A percentile compares a stretch with the other conserved stretches of the same genome.
These are phyloP conservation scores for Avahi laniger DNA, from an alignment of 2,797 vertebrate genomes.

Conservation along the genomic window DNA sequence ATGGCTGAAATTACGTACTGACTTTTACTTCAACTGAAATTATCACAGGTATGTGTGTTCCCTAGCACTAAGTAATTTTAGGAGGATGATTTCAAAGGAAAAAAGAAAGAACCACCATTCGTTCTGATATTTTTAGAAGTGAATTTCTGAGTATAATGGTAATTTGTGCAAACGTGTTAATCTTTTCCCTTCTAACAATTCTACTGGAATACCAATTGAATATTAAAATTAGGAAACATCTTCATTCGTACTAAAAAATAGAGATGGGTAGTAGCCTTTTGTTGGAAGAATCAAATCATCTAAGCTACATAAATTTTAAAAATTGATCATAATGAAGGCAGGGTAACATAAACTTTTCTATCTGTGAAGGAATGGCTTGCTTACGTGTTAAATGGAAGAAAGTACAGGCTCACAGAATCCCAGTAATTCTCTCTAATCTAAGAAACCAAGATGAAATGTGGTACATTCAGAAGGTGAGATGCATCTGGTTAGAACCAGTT, in stretches of 20 bases:
- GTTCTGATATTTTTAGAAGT: neutral
- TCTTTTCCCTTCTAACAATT: neutral
- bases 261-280: neutral
- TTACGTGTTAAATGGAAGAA: neutral
- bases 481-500: neutral
- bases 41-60: neutral
- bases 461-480: neutral
- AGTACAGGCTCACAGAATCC: neutral
- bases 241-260: neutral
- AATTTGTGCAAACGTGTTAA: slow-evolving; percentile 8
- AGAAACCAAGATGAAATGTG: neutral
- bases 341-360: neutral
- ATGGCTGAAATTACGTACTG: slow-evolving; percentile 20
- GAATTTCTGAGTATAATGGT: neutral
- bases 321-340: neutral
- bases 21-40: slow-evolving; percentile 1
- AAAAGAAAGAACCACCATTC: neutral
- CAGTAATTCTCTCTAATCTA: neutral
- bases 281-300: neutral
- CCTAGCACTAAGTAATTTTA: neutral
- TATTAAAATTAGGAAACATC: neutral
- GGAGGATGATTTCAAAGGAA: neutral
- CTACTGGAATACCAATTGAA: neutral
- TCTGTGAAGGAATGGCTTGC: neutral
- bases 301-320: neutral